Base-by-base conservation (phyloP, 2,113 vertebrate species). In the Poeciliopsis turrubarensis region DNA sequence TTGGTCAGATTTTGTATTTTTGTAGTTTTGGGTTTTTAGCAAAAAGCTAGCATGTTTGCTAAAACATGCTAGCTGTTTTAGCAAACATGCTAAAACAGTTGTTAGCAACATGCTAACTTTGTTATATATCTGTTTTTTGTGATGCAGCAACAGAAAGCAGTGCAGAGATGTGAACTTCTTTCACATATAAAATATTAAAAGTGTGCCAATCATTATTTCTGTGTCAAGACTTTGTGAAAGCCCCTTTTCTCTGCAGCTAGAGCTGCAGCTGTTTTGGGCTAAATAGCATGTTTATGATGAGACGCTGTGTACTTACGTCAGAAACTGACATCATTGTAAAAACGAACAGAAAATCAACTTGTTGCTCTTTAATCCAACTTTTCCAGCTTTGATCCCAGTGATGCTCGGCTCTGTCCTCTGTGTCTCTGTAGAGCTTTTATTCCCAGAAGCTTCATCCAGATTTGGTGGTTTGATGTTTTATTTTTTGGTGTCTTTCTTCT, bases 341-440 rank as follows among this genome's bases (percentile, higher is more conserved):
- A 57, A 37, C 37, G 44, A 4, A 69, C 3, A 70, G 34, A 54
- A 73, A 82, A 83, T 63, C 54, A 57, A 31, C 68, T 47, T 32
- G 51, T 17, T 39, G 27, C 39, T 31, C 66, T 27, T 57, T 25
- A 57, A 57, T 57, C 51, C 51, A 54, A 7, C 14, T 64, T 68
- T 68, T 66, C 31, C 67, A 63, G 25, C 65, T 66, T 29, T 30
- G 47, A 72, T 78, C 71, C 67, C 72, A 72, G 44, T 65, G 77
- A 51, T 39, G 26, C 39, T 32, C 7, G 14, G 30, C 60, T 44
- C 37, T 17, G 47, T 83, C 71, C 74, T 74, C n/a, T 30, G 73
- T 70, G 77, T 72, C 79, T 78, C 64, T 39, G 75, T 17, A 75
- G 12, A 34, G 44, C 51, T 32, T 80, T 62, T 51, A 72, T 78